Conservation (phyloP, 2,797 vertebrate species). For the Alosa sapidissima region DNA sequence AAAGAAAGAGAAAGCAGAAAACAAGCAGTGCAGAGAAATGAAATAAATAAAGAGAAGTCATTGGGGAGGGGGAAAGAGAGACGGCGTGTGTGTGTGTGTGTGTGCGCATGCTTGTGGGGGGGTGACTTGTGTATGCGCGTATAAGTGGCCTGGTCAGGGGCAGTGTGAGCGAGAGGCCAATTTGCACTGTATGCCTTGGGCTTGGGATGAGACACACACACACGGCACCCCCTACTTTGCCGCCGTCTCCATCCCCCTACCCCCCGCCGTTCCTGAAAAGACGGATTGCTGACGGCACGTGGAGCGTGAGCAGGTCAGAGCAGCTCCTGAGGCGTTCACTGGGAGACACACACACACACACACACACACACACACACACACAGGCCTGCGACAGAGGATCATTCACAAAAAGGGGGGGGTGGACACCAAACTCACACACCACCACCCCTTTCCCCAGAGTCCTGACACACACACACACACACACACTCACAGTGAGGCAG, state of each 20-base stretch:
- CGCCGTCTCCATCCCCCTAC: background rate
- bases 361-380: slow-evolving; percentile 45
- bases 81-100: background rate
- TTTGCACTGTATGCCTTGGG: slow-evolving; percentile 4
- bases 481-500: slow-evolving; percentile 62
- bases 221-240: slow-evolving; percentile 31
- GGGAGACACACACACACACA: slow-evolving; percentile 30
- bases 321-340: slow-evolving; percentile 57
- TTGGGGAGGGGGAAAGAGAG: background rate
- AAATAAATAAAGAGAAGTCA: background rate
- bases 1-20: background rate
- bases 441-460: slow-evolving; percentile 63
- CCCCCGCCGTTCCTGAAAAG: slow-evolving; percentile 48
- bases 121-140: background rate
- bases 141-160: background rate
- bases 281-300: slow-evolving; percentile 61
- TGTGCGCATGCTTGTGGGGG: background rate
- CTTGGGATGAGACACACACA: slow-evolving; percentile 36
- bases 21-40: background rate
- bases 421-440: background rate
- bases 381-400: slow-evolving; percentile 69
- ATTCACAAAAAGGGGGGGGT: slow-evolving; percentile 70
- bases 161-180: slow-evolving; percentile 19
- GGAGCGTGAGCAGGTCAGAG: slow-evolving; percentile 68
- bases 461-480: slow-evolving; percentile 69